Conservation (phyloP, 2,797 vertebrate genomes). For the Intellagama lesueurii region DNA sequence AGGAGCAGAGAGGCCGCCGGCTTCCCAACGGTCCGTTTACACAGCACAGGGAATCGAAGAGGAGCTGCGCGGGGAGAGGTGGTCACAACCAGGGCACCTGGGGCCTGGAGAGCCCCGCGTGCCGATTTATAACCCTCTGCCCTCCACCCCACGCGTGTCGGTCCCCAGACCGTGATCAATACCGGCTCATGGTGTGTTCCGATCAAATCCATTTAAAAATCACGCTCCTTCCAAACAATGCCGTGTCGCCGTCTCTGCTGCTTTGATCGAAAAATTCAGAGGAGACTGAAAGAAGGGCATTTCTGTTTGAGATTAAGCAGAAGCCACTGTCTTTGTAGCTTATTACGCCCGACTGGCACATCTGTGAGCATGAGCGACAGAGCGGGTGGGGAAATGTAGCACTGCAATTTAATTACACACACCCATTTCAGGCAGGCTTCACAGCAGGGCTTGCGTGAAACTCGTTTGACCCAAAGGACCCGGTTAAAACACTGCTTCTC, state of each 20-base stretch:
- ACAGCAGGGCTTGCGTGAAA: background rate
- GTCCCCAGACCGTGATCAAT: background rate
- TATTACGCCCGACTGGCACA: background rate
- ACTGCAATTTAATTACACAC: background rate
- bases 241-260: no score
- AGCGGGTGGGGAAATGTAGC: background rate
- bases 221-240: background rate
- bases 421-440: background rate
- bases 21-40: background rate
- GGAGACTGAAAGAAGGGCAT: background rate
- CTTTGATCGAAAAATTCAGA: background rate
- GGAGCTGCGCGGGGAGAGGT: background rate
- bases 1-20: background rate
- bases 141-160: background rate
- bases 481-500: background rate
- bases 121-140: background rate
- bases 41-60: no score
- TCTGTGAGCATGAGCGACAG: background rate
- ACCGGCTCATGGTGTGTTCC: background rate
- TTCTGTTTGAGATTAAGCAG: background rate
- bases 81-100: no score
- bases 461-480: background rate
- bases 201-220: background rate
- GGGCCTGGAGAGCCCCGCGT: background rate
- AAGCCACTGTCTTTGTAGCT: conserved; percentile 15